These are phyloP conservation scores for Calameuta pallipes DNA, from an alignment of 2,888 invertebrate genomes.

Conservation along the genomic window DNA sequence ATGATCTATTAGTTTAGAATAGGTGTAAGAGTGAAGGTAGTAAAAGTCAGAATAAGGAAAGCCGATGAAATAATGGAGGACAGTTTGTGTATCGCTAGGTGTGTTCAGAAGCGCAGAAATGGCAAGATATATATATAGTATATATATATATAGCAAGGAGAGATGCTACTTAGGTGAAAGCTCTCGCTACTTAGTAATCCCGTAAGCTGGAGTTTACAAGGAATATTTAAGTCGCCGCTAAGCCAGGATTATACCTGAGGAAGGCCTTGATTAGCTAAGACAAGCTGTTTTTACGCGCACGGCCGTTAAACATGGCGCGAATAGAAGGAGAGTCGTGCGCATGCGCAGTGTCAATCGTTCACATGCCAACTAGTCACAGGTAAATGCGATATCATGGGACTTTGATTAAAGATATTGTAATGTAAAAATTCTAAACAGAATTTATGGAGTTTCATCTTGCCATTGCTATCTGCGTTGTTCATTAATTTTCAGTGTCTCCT, in stretches of 20 bases:
- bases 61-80: not conserved
- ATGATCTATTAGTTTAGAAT: not conserved
- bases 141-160: constrained; percentile 3
- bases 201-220: constrained; percentile 62
- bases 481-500: not conserved
- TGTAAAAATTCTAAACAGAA: not conserved
- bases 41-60: not conserved
- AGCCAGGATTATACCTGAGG: constrained; percentile 61
- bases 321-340: not conserved
- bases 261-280: constrained; percentile 62
- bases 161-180: constrained; percentile 21
- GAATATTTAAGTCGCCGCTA: constrained; percentile 64
- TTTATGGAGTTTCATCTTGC: not conserved
- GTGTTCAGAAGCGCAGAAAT: not conserved
- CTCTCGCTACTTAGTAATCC: constrained; percentile 60
- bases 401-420: not conserved
- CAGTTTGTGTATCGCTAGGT: constrained; percentile 21
- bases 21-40: not conserved
- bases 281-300: constrained; percentile 47
- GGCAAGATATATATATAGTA: not conserved
- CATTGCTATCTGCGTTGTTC: not conserved
- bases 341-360: not conserved
- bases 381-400: not conserved
- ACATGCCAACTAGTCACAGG: not conserved
- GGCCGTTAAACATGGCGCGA: not conserved